phyloP scores from a whole-genome alignment of 2,113 vertebrate genomes.

The Gnathonemus echidnorhynchus region DNA sequence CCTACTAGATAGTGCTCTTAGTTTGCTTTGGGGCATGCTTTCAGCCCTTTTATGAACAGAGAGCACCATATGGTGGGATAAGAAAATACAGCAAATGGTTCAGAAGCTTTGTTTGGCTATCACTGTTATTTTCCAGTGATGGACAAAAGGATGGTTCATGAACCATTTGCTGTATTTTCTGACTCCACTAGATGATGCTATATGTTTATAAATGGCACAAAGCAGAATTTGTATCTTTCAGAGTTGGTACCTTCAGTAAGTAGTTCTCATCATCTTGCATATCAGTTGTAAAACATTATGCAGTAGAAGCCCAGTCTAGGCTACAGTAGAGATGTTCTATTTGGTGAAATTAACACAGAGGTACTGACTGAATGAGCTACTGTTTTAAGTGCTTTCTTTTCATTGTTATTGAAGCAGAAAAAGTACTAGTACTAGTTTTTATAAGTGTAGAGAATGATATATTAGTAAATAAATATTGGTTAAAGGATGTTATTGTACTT shows the following conservation, averaged over 20 bases:
- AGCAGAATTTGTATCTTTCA: not conserved
- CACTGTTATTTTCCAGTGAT: not conserved
- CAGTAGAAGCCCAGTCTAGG: not conserved
- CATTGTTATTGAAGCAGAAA: not conserved
- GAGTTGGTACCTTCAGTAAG: not conserved
- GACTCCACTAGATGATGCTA: too few relatives aligned
- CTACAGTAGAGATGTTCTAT: not conserved
- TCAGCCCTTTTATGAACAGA: too few relatives aligned
- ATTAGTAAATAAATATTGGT: not conserved
- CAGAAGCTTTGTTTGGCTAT: not conserved
- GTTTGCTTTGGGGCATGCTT: too few relatives aligned
- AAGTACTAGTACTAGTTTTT: not conserved
- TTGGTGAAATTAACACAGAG: not conserved
- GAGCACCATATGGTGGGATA: not conserved
- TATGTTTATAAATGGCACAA: too few relatives aligned
- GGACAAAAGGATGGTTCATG: too few relatives aligned
- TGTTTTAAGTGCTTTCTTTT: not conserved
- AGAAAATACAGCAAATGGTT: not conserved
- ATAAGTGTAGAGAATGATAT: not conserved
- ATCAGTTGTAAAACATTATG: not conserved
- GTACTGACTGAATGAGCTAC: not conserved
- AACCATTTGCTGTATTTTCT: too few relatives aligned
- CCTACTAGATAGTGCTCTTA: too few relatives aligned
- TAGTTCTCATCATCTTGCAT: not conserved
- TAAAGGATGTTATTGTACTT: not conserved